Base-by-base conservation (phyloP, 2,888 invertebrate species). In the Actias luna region DNA sequence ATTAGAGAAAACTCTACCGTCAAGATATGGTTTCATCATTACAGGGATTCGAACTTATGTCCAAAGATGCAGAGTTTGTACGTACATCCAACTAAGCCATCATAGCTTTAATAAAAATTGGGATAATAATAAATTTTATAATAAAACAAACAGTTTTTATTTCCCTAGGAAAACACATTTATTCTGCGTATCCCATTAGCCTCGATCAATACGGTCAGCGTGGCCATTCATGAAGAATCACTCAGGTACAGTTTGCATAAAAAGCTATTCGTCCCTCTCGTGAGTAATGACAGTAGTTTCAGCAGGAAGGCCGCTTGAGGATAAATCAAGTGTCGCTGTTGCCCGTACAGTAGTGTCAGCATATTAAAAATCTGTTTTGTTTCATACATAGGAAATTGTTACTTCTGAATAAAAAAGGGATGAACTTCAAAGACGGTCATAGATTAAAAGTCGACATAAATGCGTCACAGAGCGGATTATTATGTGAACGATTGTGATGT, bases 221-320 rank as follows among this genome's bases (percentile, higher is more conserved):
- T 29, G 29, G 29, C 29, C 55, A 55, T 29, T 69, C 64, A 58
- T 63, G 31, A 58, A 71, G 69, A 73, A 80, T 80, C 77, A 77
- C 71, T 79, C 79, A 69, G 63, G 80, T 76, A 78, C 73, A 75
- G 79, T 80, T 75, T 75, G 79, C 80, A 80, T 79, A 81, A 81
- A 81, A 81, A 80, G 68, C 76, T 69, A 74, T 74, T 72, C 74
- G 69, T 60, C 62, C 52, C 68, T 58, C 29, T 58, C 29, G 66
- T 82, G 80, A 82, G 70, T 78, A 82, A 82, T 80, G 80, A 77
- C 66, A 70, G 73, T 79, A 81, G 80, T 79, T 80, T 72, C 68
- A 69, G 73, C 59, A 69, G 46, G 70, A 71, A 72, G 72, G 72
- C 75, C 74, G 69, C 65, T 61, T 60, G 62, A 64, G 71, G 70